Conservation (phyloP, 2,113 vertebrate genomes). For the Sitta europaea region DNA sequence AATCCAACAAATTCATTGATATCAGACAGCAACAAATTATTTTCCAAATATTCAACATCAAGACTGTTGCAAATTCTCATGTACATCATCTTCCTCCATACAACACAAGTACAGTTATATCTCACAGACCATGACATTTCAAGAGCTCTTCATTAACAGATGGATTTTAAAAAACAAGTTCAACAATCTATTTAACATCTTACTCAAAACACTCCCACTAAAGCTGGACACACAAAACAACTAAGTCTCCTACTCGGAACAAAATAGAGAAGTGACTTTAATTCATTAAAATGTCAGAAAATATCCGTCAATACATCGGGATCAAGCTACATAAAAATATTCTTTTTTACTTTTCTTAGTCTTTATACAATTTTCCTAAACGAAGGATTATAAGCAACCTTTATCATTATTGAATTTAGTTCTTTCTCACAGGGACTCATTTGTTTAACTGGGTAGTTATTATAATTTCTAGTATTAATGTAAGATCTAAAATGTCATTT, state of each 20-base stretch:
- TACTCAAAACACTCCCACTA: background rate
- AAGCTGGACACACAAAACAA: background rate
- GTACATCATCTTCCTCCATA: background rate
- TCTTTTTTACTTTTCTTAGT: background rate
- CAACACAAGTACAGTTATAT: background rate
- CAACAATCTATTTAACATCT: background rate
- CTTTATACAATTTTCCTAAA: background rate
- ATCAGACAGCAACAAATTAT: background rate
- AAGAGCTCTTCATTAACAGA: background rate
- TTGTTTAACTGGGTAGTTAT: background rate
- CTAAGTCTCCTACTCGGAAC: background rate
- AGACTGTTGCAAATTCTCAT: background rate
- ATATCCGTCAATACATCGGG: background rate
- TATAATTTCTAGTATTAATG: background rate
- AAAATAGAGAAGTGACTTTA: background rate
- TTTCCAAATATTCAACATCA: background rate
- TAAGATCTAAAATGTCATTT: background rate
- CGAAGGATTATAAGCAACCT: background rate
- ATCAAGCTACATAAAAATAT: background rate
- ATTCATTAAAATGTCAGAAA: background rate
- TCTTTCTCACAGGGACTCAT: background rate
- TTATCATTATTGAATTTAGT: background rate
- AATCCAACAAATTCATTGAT: background rate
- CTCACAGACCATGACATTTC: background rate
- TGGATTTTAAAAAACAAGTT: background rate